These are phyloP conservation scores for Coenobita brevimanus DNA, from an alignment of 1,140 invertebrate genomes.

Conservation along the genomic window DNA sequence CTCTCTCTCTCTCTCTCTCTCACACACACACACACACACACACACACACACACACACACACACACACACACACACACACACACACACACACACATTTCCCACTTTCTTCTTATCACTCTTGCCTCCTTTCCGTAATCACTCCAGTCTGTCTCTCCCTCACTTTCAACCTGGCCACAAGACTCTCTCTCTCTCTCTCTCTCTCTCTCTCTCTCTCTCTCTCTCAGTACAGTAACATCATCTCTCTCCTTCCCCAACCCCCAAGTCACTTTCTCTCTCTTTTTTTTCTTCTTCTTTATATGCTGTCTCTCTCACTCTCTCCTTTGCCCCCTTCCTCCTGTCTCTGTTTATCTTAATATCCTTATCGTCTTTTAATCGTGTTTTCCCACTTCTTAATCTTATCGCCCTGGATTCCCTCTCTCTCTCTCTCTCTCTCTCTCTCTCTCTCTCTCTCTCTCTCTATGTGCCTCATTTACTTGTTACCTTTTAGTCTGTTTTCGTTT, in stretches of 20 bases:
- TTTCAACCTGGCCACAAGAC: too few species aligned
- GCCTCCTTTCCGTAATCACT: too few species aligned
- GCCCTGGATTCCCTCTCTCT: neutral
- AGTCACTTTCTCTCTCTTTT: neutral
- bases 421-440: slow-evolving; percentile 33
- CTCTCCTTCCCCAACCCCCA: neutral
- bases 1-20: too few species aligned
- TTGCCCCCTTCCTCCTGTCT: too few species aligned
- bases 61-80: neutral
- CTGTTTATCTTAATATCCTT: neutral
- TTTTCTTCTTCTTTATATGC: neutral
- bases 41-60: neutral
- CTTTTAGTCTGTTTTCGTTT: neutral
- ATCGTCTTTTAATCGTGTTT: neutral
- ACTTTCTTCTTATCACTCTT: too few species aligned
- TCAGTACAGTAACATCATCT: neutral
- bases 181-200: too few species aligned
- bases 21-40: too few species aligned
- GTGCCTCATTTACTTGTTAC: neutral
- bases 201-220: slow-evolving; percentile 5
- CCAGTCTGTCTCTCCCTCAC: too few species aligned
- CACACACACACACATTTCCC: neutral
- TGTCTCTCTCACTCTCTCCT: too few species aligned
- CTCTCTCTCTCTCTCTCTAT: slow-evolving; percentile 20
- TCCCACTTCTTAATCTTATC: neutral